Conservation (phyloP, 2,113 vertebrate species). For the Odocoileus hemionus region DNA sequence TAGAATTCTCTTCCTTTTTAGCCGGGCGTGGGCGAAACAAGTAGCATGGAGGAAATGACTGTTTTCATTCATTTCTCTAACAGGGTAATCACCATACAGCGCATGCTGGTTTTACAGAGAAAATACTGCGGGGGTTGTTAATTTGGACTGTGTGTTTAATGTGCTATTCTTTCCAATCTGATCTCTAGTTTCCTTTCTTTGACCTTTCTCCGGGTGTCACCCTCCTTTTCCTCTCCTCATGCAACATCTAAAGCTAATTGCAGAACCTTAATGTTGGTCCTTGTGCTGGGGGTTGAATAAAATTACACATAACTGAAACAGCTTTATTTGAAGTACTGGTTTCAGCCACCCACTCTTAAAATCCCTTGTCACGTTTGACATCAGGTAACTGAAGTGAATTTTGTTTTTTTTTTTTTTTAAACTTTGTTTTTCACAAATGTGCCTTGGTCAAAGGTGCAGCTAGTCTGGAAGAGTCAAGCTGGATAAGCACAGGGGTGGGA, state of each 20-base stretch:
- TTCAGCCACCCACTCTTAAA: neutral
- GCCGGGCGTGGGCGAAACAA: neutral
- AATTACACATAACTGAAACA: neutral
- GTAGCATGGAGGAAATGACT: neutral
- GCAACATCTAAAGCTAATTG: neutral
- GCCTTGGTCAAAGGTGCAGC: neutral
- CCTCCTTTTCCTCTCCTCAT: neutral
- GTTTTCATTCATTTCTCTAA: conserved; percentile 12
- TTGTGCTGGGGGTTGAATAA: neutral
- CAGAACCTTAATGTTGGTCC: neutral
- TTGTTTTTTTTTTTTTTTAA: neutral
- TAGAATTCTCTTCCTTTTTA: neutral
- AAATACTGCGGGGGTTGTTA: neutral
- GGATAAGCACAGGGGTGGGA: neutral
- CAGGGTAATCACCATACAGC: neutral
- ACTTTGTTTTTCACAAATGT: neutral
- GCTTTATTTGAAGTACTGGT: neutral
- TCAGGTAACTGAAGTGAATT: neutral
- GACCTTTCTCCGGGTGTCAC: neutral
- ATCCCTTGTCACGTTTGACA: neutral
- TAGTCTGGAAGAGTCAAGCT: neutral
- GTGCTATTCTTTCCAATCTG: neutral
- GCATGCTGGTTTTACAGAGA: neutral
- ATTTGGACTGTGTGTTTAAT: neutral
- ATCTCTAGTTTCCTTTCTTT: conserved; percentile 2